phyloP scores from a whole-genome alignment of 2,113 vertebrate species.

The Grallaria varia region DNA sequence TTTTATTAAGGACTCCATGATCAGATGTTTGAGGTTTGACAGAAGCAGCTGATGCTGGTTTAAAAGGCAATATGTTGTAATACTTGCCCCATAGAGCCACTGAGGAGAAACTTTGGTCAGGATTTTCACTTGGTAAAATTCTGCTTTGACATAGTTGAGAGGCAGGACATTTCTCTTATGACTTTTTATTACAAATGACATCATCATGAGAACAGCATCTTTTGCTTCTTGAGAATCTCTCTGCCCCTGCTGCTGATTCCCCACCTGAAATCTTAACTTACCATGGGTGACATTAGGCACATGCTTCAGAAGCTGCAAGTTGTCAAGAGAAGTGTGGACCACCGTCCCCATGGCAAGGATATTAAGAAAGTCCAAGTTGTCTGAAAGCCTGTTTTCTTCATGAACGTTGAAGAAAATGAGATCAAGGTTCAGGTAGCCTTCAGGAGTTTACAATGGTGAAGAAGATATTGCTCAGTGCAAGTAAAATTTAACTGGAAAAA shows the following conservation, averaged over 20 bases:
- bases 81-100: neutral
- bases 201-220: neutral
- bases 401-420: conserved; percentile 7
- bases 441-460: neutral
- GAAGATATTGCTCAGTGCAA: neutral
- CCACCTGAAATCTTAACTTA: neutral
- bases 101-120: neutral
- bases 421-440: neutral
- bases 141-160: neutral
- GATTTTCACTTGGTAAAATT: neutral
- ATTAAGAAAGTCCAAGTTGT: neutral
- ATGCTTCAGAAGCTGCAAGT: neutral
- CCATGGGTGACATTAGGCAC: neutral
- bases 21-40: neutral
- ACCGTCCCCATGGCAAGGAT: neutral
- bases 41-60: neutral
- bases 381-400: neutral
- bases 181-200: neutral
- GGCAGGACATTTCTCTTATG: neutral
- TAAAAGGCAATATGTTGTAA: neutral
- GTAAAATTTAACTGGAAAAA: conserved; percentile 27
- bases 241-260: neutral
- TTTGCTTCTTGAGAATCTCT: neutral
- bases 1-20: neutral
- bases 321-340: neutral